Base-by-base conservation (phyloP, 2,113 vertebrate genomes). In the Prolemur simus region DNA sequence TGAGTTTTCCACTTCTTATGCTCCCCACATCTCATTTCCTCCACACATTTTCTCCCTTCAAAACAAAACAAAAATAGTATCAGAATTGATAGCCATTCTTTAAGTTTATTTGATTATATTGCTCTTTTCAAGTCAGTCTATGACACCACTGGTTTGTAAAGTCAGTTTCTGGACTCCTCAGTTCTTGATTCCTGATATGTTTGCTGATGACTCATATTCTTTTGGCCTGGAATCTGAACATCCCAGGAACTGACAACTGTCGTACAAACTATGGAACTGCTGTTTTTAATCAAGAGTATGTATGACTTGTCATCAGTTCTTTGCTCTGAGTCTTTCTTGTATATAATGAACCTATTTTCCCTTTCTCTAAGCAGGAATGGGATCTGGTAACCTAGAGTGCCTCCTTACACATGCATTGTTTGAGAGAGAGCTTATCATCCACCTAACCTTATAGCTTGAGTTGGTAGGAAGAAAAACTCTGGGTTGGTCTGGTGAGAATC, bases 131-230 rank as follows among this genome's bases (percentile, higher is more conserved):
- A n/a, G 69, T 45, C 23, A 87, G 54, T 77, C 77, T 90, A 0
- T 17, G 80, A 15, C 4, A 37, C 5, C 14, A 25, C 37, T 88
- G 37, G 47, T 73, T 49, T 68, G 39, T 96, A 1, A 85, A 84
- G 66, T 86, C 27, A 11, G 20, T 87, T 89, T 23, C 37, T 83
- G 34, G 21, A 68, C 42, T 68, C 45, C 63, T 87, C 9, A 66
- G 60, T 66, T 90, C 39, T 87, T 64, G 66, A 86, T 89, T 94
- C 66, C 58, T 82, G 12, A 18, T 52, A 2, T 17, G 25, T 60
- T 83, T 96, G 54, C 69, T 86, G 42, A 27, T 93, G 81, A 91
- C 13, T 88, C 78, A 49, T 84, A 68, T 87, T 54, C 52, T 77
- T 96, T 84, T 96, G 54, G 32, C n/a, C 63, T 91, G 54, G 54